Conservation (phyloP, 2,888 invertebrate genomes). For the Cancer borealis region DNA sequence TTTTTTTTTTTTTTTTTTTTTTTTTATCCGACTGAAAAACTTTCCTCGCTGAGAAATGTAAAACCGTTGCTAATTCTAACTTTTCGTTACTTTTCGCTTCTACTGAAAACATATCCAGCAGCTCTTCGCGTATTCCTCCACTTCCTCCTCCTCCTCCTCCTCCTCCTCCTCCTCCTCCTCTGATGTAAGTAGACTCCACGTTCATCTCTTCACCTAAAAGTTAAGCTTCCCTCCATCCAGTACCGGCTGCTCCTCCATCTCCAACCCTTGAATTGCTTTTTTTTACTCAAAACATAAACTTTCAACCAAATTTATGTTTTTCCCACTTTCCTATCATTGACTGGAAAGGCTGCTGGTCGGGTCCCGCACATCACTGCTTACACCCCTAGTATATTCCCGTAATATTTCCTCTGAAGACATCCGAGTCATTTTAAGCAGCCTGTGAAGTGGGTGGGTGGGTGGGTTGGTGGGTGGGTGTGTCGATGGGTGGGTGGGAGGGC, state of each 20-base stretch:
- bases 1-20: too few relatives aligned
- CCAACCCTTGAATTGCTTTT: not conserved
- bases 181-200: not conserved
- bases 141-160: not conserved
- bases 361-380: too few relatives aligned
- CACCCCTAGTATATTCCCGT: too few relatives aligned
- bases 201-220: not conserved
- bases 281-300: not conserved
- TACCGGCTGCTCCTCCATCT: not conserved
- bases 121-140: not conserved
- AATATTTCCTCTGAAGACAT: too few relatives aligned
- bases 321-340: too few relatives aligned
- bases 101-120: conserved; percentile 20
- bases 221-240: not conserved
- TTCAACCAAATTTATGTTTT: too few relatives aligned
- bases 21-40: not conserved
- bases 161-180: not conserved
- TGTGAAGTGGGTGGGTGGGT: too few relatives aligned
- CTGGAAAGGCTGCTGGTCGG: too few relatives aligned
- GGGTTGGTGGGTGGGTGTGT: too few relatives aligned
- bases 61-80: conserved; percentile 20
- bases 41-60: conserved; percentile 20
- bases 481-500: too few relatives aligned
- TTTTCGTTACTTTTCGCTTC: not conserved
- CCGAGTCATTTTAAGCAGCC: too few relatives aligned